Evolutionary conservation across 1,140 invertebrate species (phyloP), one percentile per base, ranked within the genome.

Genomic region (Drosophila suzukii): DNA sequence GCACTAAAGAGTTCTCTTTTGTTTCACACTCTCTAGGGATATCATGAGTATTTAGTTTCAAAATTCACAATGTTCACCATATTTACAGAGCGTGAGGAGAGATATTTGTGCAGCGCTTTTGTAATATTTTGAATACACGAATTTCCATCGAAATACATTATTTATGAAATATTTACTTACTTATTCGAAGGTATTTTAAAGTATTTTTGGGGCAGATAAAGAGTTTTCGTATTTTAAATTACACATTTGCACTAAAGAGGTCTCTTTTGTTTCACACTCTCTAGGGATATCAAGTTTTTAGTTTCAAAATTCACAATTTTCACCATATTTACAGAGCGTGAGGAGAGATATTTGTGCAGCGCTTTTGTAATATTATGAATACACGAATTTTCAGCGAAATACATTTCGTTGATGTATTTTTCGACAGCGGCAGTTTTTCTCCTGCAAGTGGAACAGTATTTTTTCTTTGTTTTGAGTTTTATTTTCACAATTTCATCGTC

Each of bases 401-500:
- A 24, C 43, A 38, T 68, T 68, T 6, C 12, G 17, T 30, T 36
- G 11, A 50, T 36, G 11, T 50, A 7, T 30, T 32, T 17, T 50
- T 49, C 27, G 44, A 49, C 34, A 49, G 38, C 27, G 63, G 15
- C 30, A 13, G 38, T 43, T 43, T 67, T 68, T 57, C 30, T 36
- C 10, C 12, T 34, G 30, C 27, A 63, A 67, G 32, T 53, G 41
- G 38, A 65, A 54, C 20, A 53, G 15, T 46, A 17, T 36, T 71
- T 47, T 70, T 57, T 20, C 30, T 47, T 55, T 39, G 47, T 71
- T 71, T 56, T 56, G 27, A 39, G 41, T 58, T 70, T 24, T 58
- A 71, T 71, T 71, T 71, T 71, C 53, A 71, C 68, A 71, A 71
- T 71, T 71, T 71, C 68, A 71, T 71, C 68, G 68, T 71, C 68